phyloP scores from a whole-genome alignment of 2,797 vertebrate genomes.

The Hippocampus kuda region DNA sequence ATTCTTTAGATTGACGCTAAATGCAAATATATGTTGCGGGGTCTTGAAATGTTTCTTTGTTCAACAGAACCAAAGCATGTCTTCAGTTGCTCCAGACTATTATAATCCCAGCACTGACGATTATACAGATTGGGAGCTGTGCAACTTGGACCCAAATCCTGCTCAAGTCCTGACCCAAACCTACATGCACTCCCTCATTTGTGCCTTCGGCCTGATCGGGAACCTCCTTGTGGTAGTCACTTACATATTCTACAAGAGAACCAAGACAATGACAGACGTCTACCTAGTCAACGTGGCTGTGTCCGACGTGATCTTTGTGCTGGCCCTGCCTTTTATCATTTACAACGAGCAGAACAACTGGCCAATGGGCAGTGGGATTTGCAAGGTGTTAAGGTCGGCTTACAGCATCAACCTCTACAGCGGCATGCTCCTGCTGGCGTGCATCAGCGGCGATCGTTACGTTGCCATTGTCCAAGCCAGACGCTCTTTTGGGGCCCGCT shows the following conservation, averaged over 20 bases:
- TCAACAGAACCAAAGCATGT: slow-evolving; percentile 35
- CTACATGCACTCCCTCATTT: slow-evolving; percentile 71
- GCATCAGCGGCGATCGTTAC: slow-evolving; percentile 82
- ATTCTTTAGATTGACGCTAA: too few relatives aligned
- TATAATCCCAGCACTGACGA: neutral
- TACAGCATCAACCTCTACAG: slow-evolving; percentile 88
- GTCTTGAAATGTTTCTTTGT: neutral
- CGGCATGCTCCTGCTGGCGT: slow-evolving; percentile 83
- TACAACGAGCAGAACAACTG: slow-evolving; percentile 76
- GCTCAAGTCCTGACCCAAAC: slow-evolving; percentile 33
- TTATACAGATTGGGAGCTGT: neutral
- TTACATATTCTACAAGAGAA: slow-evolving; percentile 76
- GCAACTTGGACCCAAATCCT: slow-evolving; percentile 21
- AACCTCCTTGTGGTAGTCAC: slow-evolving; percentile 81
- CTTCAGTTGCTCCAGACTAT: neutral
- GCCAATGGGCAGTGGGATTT: slow-evolving; percentile 66
- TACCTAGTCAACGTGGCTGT: slow-evolving; percentile 83
- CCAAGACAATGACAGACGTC: slow-evolving; percentile 84
- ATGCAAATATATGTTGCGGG: neutral
- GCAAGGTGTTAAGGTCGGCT: slow-evolving; percentile 72
- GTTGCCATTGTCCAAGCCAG: slow-evolving; percentile 81
- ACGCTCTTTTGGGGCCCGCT: slow-evolving; percentile 69
- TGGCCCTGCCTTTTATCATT: slow-evolving; percentile 73
- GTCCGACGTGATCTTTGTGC: slow-evolving; percentile 79
- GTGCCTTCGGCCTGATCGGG: slow-evolving; percentile 73